Evolutionary conservation across 2,113 vertebrate genomes (phyloP), one percentile per base, ranked within the genome.

Genomic region (Sisor rabdophorus): DNA sequence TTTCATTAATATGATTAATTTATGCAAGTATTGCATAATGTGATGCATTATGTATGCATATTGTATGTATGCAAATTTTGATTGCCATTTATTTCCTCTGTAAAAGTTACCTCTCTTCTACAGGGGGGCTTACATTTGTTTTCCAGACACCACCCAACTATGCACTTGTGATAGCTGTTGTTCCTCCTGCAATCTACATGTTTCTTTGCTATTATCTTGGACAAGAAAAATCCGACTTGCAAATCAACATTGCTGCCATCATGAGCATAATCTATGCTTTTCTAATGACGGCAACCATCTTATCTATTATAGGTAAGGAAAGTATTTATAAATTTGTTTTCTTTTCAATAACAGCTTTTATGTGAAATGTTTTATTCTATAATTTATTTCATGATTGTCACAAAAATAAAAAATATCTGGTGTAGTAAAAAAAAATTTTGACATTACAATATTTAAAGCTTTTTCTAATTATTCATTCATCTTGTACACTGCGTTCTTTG

Each of bases 141-240:
- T 44, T 84, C 0, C 0, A 17, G 0, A 60, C 90, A 0, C 0
- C 75, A 10, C 0, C 11, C 47, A 77, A 70, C 11, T 0, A 0
- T 3, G 79, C 89, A n/a, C 80, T 91, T 20, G 1, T 82, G 69
- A 8, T 90, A 11, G 69, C 89, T 55, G 69, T 87, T n/a, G 72
- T 88, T 17, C 89, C 88, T 32, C 87, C 89, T 20, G 6, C 20
- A 28, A 77, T 90, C 64, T 91, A 85, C 77, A 48, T 89, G 56
- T 28, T 44, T 4, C 80, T 90, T 10, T 90, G 88, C 79, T 91
- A 87, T 80, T 86, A 87, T 19, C 72, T 90, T 44, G 40, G 40
- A 44, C 40, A 44, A 9, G 40, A 6, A 5, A 90, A 89, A 70
- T 1, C 88, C 4, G 86, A 90, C 68, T 89, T 80, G 60, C 91